These are phyloP conservation scores for Bactericera cockerelli DNA, from an alignment of 1,140 invertebrate species.

Conservation along the genomic window DNA sequence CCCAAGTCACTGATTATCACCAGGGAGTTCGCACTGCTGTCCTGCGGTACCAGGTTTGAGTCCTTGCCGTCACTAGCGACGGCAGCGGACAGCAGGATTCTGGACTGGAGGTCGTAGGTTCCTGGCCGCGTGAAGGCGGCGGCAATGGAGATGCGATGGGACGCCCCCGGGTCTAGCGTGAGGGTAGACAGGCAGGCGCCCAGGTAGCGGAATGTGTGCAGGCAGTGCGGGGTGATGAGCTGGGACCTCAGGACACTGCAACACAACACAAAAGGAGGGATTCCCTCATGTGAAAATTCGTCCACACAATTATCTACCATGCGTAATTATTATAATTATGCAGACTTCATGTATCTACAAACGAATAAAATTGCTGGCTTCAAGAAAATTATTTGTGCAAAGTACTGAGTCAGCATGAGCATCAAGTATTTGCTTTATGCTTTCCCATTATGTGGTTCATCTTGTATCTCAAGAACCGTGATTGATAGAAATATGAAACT, in stretches of 20 bases:
- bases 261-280: too few relatives aligned
- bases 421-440: too few relatives aligned
- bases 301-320: too few relatives aligned
- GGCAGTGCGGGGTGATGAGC: neutral
- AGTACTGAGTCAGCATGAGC: too few relatives aligned
- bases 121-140: neutral
- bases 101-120: neutral
- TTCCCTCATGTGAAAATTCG: too few relatives aligned
- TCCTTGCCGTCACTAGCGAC: neutral
- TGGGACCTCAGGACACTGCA: neutral
- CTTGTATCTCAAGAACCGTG: too few relatives aligned
- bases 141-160: neutral
- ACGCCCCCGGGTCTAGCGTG: neutral
- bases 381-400: too few relatives aligned
- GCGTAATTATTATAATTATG: too few relatives aligned
- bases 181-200: neutral
- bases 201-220: neutral
- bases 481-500: too few relatives aligned
- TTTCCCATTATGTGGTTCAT: too few relatives aligned
- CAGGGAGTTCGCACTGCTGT: neutral
- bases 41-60: neutral
- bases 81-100: neutral
- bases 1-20: neutral
- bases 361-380: too few relatives aligned
- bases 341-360: too few relatives aligned